phyloP scores from a whole-genome alignment of 2,888 invertebrate genomes.

The Thera obeliscata region DNA sequence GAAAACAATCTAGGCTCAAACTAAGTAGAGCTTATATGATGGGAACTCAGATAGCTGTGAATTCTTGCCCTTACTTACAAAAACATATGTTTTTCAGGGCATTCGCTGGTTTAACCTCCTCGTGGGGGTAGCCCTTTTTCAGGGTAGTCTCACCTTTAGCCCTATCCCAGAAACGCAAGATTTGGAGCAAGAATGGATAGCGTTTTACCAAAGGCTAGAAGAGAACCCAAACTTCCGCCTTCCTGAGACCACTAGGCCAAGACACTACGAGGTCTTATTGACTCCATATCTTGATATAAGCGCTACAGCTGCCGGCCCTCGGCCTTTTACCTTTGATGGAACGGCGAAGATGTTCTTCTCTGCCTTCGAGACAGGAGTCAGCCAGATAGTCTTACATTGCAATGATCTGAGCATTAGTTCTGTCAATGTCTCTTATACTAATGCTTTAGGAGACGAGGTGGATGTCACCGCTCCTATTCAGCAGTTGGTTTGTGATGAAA shows the following conservation, averaged over 20 bases:
- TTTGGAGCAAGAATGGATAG: conserved; percentile 67
- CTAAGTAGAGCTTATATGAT: too few relatives aligned
- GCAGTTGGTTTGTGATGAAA: conserved; percentile 56
- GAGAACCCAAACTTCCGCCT: conserved; percentile 69
- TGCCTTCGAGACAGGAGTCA: conserved; percentile 47
- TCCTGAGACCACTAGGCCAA: conserved; percentile 76
- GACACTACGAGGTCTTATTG: conserved; percentile 80
- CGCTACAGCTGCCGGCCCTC: conserved; percentile 40
- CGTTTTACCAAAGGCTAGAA: conserved; percentile 55
- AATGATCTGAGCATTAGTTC: conserved; percentile 66
- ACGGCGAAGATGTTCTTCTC: conserved; percentile 61
- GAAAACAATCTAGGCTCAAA: too few relatives aligned
- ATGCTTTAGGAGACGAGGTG: conserved; percentile 1
- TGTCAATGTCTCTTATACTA: conserved; percentile 62
- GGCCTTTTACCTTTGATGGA: conserved; percentile 74
- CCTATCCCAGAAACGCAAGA: conserved; percentile 57
- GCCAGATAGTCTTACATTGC: conserved; percentile 70
- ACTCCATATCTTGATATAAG: conserved; percentile 73
- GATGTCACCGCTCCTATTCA: conserved; percentile 49
- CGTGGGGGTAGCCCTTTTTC: conserved; percentile 59
- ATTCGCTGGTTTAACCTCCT: conserved; percentile 61
- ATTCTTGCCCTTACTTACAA: not conserved
- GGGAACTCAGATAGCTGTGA: too few relatives aligned
- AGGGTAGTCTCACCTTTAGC: conserved; percentile 58
- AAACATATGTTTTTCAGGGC: conserved; percentile 49